Evolutionary conservation across 2,888 invertebrate genomes (phyloP).

Genomic region (Agapetus fuscipes): DNA sequence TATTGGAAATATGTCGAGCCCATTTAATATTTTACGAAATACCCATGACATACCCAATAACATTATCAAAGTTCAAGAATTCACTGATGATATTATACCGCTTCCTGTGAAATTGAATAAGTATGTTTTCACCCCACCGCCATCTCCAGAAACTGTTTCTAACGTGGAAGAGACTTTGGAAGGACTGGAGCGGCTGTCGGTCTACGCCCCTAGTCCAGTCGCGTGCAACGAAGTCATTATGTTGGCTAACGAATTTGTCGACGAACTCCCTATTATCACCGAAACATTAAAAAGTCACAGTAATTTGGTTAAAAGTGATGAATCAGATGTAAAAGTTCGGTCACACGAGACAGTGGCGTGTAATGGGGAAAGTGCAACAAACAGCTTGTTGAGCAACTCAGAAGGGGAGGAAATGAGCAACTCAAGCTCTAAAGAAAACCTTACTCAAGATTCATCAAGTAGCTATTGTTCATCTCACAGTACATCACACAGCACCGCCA

Average conservation of each 20-base stretch:
- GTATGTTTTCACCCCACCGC: slow-evolving; percentile 4
- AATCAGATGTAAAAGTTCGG: slow-evolving; percentile 3
- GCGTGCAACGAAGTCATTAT: slow-evolving; percentile 20
- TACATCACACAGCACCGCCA: slow-evolving; percentile 56
- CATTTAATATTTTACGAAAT: neutral
- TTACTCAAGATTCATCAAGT: slow-evolving; percentile 50
- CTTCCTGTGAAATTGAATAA: neutral
- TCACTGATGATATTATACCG: neutral
- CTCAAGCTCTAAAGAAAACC: slow-evolving; percentile 18
- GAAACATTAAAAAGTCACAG: slow-evolving; percentile 13
- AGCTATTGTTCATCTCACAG: slow-evolving; percentile 53
- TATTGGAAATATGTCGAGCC: neutral
- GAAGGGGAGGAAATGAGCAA: slow-evolving; percentile 15
- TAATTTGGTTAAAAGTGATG: neutral
- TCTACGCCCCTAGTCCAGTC: slow-evolving; percentile 12
- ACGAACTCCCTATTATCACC: slow-evolving; percentile 16
- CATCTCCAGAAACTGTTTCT: slow-evolving; percentile 7
- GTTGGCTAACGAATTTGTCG: slow-evolving; percentile 19
- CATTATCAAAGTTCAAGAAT: neutral
- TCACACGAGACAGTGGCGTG: slow-evolving; percentile 3
- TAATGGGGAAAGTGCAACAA: slow-evolving; percentile 1
- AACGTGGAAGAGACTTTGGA: slow-evolving; percentile 17
- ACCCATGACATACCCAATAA: no score
- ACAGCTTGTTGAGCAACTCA: neutral
- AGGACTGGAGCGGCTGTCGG: slow-evolving; percentile 16